Conservation (phyloP, 1,140 invertebrate genomes). For the Notospermus geniculatus region DNA sequence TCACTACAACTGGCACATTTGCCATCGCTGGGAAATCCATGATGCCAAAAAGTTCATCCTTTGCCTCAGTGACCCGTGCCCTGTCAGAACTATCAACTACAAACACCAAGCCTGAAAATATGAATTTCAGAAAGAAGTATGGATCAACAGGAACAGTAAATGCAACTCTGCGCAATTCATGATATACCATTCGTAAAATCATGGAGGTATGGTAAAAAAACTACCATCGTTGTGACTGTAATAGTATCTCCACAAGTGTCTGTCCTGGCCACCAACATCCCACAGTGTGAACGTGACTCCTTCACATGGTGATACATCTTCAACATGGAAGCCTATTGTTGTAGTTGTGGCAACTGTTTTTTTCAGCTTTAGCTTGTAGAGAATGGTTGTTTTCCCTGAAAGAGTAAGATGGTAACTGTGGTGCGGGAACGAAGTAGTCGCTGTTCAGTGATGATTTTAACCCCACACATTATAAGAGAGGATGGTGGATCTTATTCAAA, state of each 20-base stretch:
- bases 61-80: slow-evolving; percentile 92
- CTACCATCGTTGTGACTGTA: slow-evolving; percentile 56
- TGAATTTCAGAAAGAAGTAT: not conserved
- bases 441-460: no score
- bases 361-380: slow-evolving; percentile 99
- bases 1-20: slow-evolving; percentile 94
- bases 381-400: slow-evolving; percentile 71
- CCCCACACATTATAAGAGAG: no score
- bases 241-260: slow-evolving; percentile 53
- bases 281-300: slow-evolving; percentile 58
- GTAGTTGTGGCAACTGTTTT: slow-evolving; percentile 51
- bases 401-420: slow-evolving; percentile 8
- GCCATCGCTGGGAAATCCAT: slow-evolving; percentile 87
- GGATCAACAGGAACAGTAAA: no score
- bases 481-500: no score
- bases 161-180: no score
- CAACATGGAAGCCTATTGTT: slow-evolving; percentile 53
- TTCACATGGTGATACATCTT: slow-evolving; percentile 45
- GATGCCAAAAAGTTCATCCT: slow-evolving; percentile 79
- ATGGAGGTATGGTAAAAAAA: not conserved
- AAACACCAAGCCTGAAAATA: slow-evolving; percentile 78
- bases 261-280: slow-evolving; percentile 59
- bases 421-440: no score
- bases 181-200: no score
- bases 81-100: slow-evolving; percentile 97